These are phyloP conservation scores for Acronicta psi DNA, from an alignment of 2,888 invertebrate genomes.

Conservation along the genomic window DNA sequence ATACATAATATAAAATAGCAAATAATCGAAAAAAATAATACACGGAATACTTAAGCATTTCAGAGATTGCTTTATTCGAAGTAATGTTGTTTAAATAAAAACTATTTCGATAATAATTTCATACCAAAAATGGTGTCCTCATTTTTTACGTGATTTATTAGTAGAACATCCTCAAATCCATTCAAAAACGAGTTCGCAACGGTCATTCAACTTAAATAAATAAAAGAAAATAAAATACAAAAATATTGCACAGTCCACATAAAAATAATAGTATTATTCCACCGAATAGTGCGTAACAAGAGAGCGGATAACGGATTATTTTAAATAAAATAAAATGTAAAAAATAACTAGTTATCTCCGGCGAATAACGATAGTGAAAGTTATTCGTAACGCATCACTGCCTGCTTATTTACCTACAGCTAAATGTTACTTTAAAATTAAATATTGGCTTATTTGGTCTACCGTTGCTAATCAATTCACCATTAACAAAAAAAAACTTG, in stretches of 20 bases:
- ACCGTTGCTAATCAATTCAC: conserved; percentile 65
- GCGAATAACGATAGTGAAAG: conserved; percentile 76
- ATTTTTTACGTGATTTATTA: conserved; percentile 7
- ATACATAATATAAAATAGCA: too few relatives aligned
- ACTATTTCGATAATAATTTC: too few relatives aligned
- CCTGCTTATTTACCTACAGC: conserved; percentile 56
- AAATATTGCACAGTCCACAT: conserved; percentile 10
- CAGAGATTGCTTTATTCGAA: too few relatives aligned
- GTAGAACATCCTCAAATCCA: neutral
- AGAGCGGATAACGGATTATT: conserved; percentile 58
- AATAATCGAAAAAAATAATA: too few relatives aligned
- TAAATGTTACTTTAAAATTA: conserved; percentile 67
- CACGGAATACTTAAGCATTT: too few relatives aligned
- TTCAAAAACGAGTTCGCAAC: neutral
- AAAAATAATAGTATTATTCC: conserved; percentile 42
- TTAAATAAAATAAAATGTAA: conserved; percentile 45
- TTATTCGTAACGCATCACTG: conserved; percentile 68
- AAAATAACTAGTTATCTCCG: conserved; percentile 62
- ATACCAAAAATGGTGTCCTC: too few relatives aligned
- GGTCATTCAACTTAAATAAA: conserved; percentile 19
- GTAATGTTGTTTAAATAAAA: too few relatives aligned
- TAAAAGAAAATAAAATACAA: neutral
- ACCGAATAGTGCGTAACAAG: conserved; percentile 56
- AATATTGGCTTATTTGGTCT: conserved; percentile 69
- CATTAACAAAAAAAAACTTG: conserved; percentile 51